Conservation (phyloP, 2,888 invertebrate species). For the Anagyrus pseudococci region DNA sequence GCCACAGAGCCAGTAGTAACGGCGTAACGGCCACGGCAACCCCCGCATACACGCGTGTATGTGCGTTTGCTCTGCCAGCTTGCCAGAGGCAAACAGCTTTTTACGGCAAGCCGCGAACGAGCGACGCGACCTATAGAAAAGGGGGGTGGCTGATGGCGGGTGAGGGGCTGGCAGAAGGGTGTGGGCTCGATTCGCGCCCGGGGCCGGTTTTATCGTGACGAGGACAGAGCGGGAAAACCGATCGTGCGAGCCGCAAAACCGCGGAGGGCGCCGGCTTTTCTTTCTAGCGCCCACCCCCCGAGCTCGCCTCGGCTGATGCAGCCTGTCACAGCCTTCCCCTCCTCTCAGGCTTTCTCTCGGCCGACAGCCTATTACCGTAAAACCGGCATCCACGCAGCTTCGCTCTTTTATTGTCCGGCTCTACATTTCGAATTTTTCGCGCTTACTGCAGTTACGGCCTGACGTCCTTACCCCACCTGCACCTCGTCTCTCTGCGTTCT, state of each 20-base stretch:
- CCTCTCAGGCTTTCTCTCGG: no score
- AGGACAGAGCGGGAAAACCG: slow-evolving; percentile 7
- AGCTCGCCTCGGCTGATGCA: not conserved
- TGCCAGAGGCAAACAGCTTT: slow-evolving; percentile 44
- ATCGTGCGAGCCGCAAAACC: slow-evolving; percentile 32
- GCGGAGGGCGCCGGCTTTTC: slow-evolving; percentile 11
- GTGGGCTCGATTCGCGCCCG: slow-evolving; percentile 42
- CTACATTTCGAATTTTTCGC: slow-evolving; percentile 29
- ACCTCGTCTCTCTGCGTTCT: not conserved
- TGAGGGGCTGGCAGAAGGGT: no score
- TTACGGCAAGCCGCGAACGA: slow-evolving; percentile 42
- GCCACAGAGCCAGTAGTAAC: no score
- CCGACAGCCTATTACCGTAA: no score
- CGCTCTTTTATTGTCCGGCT: slow-evolving; percentile 30
- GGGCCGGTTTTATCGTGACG: no score
- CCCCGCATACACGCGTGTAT: no score
- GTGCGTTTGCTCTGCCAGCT: no score
- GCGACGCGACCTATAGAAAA: no score
- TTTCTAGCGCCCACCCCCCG: not conserved
- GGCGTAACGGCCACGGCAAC: no score
- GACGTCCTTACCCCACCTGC: not conserved
- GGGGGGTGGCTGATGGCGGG: no score
- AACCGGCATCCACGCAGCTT: no score
- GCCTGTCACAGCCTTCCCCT: no score
- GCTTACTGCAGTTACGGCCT: slow-evolving; percentile 7